Base-by-base conservation (phyloP, 1,140 invertebrate species). In the Hormaphis cornu region DNA sequence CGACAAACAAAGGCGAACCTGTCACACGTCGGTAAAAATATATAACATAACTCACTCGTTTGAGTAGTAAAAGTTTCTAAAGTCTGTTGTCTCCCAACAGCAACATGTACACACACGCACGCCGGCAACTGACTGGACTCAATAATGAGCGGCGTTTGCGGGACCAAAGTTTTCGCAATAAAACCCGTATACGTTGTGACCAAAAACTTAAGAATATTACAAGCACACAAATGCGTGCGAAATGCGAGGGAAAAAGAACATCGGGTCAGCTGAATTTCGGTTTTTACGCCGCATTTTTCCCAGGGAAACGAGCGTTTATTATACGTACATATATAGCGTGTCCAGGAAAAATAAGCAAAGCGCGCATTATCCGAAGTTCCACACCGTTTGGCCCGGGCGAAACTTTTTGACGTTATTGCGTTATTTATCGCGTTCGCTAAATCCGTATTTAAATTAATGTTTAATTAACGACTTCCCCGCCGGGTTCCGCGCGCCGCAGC, bases 311-410 rank as follows among this genome's bases (percentile, higher is more conserved):
- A n/a, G n/a, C n/a, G n/a, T 53, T 53, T 33, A 33, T 4, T 33
- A 33, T 33, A 33, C 30, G 5, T 33, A 33, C 30, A 33, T n/a
- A n/a, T n/a, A n/a, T n/a, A n/a, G n/a, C n/a, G n/a, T n/a, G n/a
- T n/a, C n/a, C n/a, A n/a, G n/a, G n/a, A n/a, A n/a, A n/a, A n/a
- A 66, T 48, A 66, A 66, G 40, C 50, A 46, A 66, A 66, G 44
- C 44, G 40, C 5, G 16, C 42, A n/a, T n/a, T 66, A 44, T 66
- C 26, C 58, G 30, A 48, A 66, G 61, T 66, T 66, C 44, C 61
- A 35, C 18, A 24, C 24, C 44, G 58, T 61, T 61, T 61, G n/a
- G 58, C 24, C 16, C 1, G 28, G 18, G 28, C 12, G 26, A 66
- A 66, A 66, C 44, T 66, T 66, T 66, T 48, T 28, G 61, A 66